Base-by-base conservation (phyloP, 2,888 invertebrate species). In the Brassicogethes aeneus region DNA sequence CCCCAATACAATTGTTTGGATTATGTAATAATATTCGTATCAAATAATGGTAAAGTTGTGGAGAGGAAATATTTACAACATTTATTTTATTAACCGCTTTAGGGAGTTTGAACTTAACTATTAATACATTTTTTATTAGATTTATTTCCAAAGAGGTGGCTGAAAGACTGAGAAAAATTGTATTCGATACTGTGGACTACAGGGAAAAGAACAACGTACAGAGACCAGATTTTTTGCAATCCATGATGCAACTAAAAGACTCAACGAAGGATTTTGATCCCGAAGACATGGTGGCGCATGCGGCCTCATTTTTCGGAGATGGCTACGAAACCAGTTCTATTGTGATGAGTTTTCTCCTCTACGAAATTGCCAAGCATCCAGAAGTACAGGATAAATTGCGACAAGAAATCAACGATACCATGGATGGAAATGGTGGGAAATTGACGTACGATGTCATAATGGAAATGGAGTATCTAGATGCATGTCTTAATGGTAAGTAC, bases 321-420 rank as follows among this genome's bases (percentile, higher is more conserved):
- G 76, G 76, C 1, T 74, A 70, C 42, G 76, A 76, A 55, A 74
- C 76, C 0, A 73, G 73, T 7, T 65, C 70, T 3, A 65, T 69
- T n/a, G 68, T 69, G 2, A 58, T 74, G 54, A 65, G 66, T 45
- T 73, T 65, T 43, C 59, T 64, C 0, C 53, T 73, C 5, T 74
- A 65, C 49, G 70, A 73, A 51, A 48, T 77, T 34, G 71, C 74
- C 3, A 53, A 61, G 2, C 66, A 74, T 50, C 65, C 60, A 1
- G 55, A 65, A 1, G 48, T 69, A 0, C 75, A 75, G 45, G 52
- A 62, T 1, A 69, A 60, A 39, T 46, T 70, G 1, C 56, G 70
- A 12, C 41, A 55, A 1, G 73, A 75, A 51, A 65, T 75, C 2
- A 52, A 61, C 1, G 47, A 40, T 1, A 64, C 65, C 1, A 43